Base-by-base conservation (phyloP, 2,113 vertebrate genomes). In the Lethenteron camtschaticum region DNA sequence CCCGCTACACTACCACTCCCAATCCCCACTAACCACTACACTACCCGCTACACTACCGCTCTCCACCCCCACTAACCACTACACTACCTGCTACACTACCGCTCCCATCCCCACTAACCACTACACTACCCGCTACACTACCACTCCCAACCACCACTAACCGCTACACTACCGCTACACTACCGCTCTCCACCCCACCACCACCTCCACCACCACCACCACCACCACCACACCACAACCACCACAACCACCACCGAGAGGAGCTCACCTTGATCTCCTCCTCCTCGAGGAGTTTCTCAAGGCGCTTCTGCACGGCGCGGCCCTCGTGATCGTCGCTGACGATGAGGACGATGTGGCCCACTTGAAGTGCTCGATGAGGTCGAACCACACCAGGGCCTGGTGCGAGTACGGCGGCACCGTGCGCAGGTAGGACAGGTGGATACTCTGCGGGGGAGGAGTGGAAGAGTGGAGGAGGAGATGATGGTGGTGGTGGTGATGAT, bases 241-340 rank as follows among this genome's bases (percentile, higher is more conserved):
- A 69, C 73, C 72, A 72, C 71, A 41, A 70, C 41, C 41, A 41
- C 41, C 41, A 41, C 41, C 41, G 12, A 68, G 68, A 12, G 24
- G 68, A 73, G 76, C 90, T 90, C 85, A 96, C 94, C 90, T 96
- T 97, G 77, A 91, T 90, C 72, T 97, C 94, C 57, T 81, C 82
- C 80, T 97, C 94, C 80, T 96, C 94, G 83, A 97, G 75, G 57
- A 97, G 84, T 2, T 91, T 97, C 83, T 97, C 94, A 63, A 97
- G 84, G 76, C 89, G 90, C 81, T 97, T 97, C 74, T 97, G 94
- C 11, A 91, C 88, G 1, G 94, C 94, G 20, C 94, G 84, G 73
- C 94, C 94, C 79, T 97, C 91, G 7, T 97, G 94, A 81, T 97
- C 91, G 3, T 96, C 90, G 3, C 91, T 97, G 77, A 96, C 89